These are phyloP conservation scores for Pseudoatta argentina DNA, from an alignment of 1,140 invertebrate species.

Conservation along the genomic window DNA sequence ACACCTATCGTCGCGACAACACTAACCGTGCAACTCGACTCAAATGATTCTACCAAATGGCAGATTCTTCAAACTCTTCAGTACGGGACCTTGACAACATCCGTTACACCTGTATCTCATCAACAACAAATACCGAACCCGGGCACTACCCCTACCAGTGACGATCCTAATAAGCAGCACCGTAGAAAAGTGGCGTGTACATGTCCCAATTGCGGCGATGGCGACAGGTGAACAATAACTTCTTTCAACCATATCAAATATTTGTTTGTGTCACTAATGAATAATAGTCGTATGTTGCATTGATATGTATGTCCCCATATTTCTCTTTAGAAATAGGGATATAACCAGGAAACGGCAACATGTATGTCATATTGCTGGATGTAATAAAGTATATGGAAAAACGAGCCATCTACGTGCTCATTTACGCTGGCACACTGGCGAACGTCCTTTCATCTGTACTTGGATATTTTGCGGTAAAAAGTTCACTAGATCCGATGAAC, in stretches of 20 bases:
- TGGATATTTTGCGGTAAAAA: conserved; percentile 94
- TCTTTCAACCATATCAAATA: neutral
- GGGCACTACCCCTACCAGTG: conserved; percentile 65
- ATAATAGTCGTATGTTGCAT: conserved; percentile 6
- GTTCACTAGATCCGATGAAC: conserved; percentile 98
- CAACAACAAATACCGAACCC: conserved; percentile 79
- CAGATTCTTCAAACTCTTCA: conserved; percentile 90
- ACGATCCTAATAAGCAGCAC: conserved; percentile 81
- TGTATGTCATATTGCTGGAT: conserved; percentile 98
- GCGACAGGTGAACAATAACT: conserved; percentile 89
- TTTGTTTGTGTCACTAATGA: neutral
- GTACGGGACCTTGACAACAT: conserved; percentile 80
- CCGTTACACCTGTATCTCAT: conserved; percentile 75
- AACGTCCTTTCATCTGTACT: conserved; percentile 93
- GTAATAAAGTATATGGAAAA: conserved; percentile 99
- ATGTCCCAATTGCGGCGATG: conserved; percentile 97
- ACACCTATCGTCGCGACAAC: conserved; percentile 73
- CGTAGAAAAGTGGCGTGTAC: conserved; percentile 95
- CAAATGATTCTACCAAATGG: conserved; percentile 93
- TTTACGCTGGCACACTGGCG: conserved; percentile 96
- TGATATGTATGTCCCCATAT: neutral
- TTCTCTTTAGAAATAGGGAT: conserved; percentile 80
- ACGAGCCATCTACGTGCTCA: conserved; percentile 98
- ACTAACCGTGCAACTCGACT: conserved; percentile 88
- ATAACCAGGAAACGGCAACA: conserved; percentile 90